Evolutionary conservation across 2,888 invertebrate species (phyloP), one percentile per base, ranked within the genome.

Genomic region (Sphaerophoria taeniata): DNA sequence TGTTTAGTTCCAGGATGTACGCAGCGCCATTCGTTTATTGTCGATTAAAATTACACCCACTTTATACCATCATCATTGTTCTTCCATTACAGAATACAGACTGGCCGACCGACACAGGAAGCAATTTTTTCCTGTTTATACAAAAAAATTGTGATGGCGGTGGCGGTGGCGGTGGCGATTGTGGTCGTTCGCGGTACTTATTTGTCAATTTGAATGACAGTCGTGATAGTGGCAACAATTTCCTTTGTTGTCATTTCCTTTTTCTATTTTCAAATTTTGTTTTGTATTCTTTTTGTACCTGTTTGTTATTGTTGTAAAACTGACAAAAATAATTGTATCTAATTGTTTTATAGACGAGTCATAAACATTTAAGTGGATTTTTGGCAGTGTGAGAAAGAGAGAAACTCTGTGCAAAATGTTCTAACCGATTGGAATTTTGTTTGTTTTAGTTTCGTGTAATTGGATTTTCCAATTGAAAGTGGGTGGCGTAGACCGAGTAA

Each of bases 171-270:
- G n/a, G 67, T 24, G 36, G 39, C 12, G 36, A 31, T 39, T 24
- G 39, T 43, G 53, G 63, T 53, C 39, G 67, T 67, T 56, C 45
- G 55, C 56, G 56, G 81, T 81, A 81, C 81, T 85, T 85, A 85
- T 85, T 85, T 85, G 85, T 85, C 76, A 85, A 85, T 81, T 85
- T 81, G 73, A 85, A 85, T 77, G 85, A 77, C 76, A 85, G 74
- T 77, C 81, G 73, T 85, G 81, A 85, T 85, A 85, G 85, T 85
- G 70, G 81, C 61, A 70, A 81, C 81, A 81, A 85, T 85, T 85
- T 85, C 85, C 85, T 85, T 85, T 85, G 85, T 85, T 85, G 81
- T 77, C 80, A 85, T 85, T 81, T 85, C 85, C 85, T 85, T 85
- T 84, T 76, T 73, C 76, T 75, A 78, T 72, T 33, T 24, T 61